Conservation (phyloP, 2,113 vertebrate genomes). For the Silurus asotus region DNA sequence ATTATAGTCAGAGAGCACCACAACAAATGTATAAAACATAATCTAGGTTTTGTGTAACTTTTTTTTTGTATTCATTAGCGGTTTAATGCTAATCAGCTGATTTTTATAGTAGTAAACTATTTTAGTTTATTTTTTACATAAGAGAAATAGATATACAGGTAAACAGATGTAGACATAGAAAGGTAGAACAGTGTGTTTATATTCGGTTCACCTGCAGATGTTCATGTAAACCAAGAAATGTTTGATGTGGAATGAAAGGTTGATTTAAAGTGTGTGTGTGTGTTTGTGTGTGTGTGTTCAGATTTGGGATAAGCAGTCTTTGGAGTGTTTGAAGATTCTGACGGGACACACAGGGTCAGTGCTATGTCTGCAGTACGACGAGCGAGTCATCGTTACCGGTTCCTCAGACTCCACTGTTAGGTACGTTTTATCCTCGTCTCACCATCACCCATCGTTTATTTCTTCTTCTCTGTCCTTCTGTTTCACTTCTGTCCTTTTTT, state of each 20-base stretch:
- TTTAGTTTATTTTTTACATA: too few species aligned
- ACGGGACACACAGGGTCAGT: conserved; percentile 97
- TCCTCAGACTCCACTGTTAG: conserved; percentile 98
- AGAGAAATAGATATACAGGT: too few species aligned
- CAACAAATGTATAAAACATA: not conserved
- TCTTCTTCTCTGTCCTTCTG: not conserved
- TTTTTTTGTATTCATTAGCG: not conserved
- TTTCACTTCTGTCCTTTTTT: not conserved
- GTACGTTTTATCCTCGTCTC: conserved; percentile 64
- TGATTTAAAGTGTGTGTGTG: not conserved
- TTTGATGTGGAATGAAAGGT: not conserved
- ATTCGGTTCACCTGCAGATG: not conserved
- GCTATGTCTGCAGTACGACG: conserved; percentile 96
- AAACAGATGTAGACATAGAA: too few species aligned
- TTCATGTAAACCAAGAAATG: not conserved
- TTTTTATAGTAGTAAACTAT: too few species aligned
- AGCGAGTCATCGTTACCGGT: conserved; percentile 96
- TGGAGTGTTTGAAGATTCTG: conserved; percentile 97
- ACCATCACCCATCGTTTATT: conserved; percentile 45
- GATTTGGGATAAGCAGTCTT: conserved; percentile 81
- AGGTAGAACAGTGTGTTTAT: too few species aligned
- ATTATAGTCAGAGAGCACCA: too few species aligned
- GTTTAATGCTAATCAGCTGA: not conserved
- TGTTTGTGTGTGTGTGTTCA: conserved; percentile 7
- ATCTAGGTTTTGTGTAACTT: not conserved